Conservation (phyloP, 2,888 invertebrate species). For the Alloplasta piceator region DNA sequence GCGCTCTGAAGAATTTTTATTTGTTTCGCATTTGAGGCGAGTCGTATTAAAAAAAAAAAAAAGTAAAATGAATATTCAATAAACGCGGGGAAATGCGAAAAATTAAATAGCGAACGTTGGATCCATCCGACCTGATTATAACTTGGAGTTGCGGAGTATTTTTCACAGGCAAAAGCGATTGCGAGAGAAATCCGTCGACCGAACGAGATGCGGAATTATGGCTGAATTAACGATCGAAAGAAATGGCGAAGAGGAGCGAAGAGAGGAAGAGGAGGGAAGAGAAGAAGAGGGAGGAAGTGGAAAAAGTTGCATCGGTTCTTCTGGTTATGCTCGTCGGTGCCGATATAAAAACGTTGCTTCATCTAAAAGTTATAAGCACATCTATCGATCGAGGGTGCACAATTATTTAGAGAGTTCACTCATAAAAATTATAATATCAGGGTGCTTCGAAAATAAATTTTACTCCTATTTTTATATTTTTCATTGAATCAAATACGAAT, state of each 20-base stretch:
- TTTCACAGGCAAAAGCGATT: not conserved
- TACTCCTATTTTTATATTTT: too few relatives aligned
- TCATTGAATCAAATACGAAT: too few relatives aligned
- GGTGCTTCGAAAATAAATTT: too few relatives aligned
- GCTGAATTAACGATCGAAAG: slow-evolving; percentile 30
- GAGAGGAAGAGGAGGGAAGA: not conserved
- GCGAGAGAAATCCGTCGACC: slow-evolving; percentile 6
- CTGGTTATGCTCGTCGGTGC: not conserved
- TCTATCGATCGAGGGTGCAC: slow-evolving; percentile 23
- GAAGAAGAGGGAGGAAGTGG: not conserved
- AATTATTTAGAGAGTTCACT: not conserved
- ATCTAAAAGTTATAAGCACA: slow-evolving; percentile 23
- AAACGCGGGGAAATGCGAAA: too few relatives aligned
- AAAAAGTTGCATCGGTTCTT: not conserved
- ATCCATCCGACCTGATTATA: too few relatives aligned
- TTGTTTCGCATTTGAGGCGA: too few relatives aligned
- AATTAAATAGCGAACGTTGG: too few relatives aligned
- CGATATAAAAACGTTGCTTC: slow-evolving; percentile 44
- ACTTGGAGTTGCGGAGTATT: too few relatives aligned
- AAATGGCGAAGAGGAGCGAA: not conserved
- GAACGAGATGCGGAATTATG: not conserved
- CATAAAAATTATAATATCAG: too few relatives aligned
- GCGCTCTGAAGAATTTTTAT: too few relatives aligned
- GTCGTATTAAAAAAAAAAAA: too few relatives aligned
- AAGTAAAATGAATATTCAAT: too few relatives aligned